Percentiles rank a stretch among this genome's conserved stretches.
Conservation (phyloP, 2,888 invertebrate genomes). For the Eupithecia pulchellata region DNA sequence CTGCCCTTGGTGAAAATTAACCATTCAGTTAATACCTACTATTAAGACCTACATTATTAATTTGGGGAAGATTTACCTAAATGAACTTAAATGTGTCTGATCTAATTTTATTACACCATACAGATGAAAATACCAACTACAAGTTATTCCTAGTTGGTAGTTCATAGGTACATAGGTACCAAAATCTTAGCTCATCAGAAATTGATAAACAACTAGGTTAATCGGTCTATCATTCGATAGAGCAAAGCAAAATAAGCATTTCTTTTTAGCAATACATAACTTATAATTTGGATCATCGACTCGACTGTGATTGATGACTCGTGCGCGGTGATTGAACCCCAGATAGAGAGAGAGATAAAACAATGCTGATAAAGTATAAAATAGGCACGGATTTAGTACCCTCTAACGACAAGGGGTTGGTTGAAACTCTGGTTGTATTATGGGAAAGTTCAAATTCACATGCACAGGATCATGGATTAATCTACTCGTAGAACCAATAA, state of each 20-base stretch:
- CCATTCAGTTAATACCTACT: too few species aligned
- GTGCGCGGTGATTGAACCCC: constrained; percentile 66
- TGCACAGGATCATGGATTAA: neutral
- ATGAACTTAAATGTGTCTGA: neutral
- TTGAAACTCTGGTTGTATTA: neutral
- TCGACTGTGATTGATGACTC: constrained; percentile 39
- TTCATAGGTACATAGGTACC: too few species aligned
- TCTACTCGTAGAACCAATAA: neutral
- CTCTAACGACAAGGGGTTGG: neutral
- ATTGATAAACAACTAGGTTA: constrained; percentile 10
- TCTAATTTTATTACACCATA: neutral
- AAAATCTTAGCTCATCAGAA: constrained; percentile 6
- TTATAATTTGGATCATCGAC: constrained; percentile 58
- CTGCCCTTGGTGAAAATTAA: neutral
- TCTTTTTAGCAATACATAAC: constrained; percentile 40
- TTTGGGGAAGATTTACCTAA: neutral
- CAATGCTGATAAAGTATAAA: constrained; percentile 19
- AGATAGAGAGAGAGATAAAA: constrained; percentile 51
- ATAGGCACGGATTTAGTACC: neutral
- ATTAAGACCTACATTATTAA: neutral
- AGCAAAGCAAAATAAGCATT: constrained; percentile 16
- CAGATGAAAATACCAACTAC: neutral
- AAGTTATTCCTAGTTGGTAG: neutral
- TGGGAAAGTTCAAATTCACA: neutral
- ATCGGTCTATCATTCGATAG: constrained; percentile 17